Conservation (phyloP, 2,888 invertebrate genomes). For the Diadegma fenestrale region DNA sequence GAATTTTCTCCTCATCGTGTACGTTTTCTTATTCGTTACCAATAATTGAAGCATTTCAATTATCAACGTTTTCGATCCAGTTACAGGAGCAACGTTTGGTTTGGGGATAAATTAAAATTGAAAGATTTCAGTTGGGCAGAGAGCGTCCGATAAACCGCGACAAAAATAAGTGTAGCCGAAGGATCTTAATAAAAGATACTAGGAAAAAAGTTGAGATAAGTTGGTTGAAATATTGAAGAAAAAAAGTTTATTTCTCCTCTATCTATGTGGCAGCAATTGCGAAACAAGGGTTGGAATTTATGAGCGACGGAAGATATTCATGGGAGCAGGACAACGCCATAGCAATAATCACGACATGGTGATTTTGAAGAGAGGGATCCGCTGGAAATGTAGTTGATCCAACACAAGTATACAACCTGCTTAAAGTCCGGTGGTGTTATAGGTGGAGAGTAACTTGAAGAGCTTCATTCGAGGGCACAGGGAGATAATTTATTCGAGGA, state of each 20-base stretch:
- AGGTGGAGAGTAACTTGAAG: constrained; percentile 70
- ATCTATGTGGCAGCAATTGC: background rate
- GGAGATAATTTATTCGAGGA: constrained; percentile 66
- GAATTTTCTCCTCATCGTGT: too few species aligned
- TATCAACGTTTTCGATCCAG: too few species aligned
- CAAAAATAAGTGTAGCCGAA: background rate
- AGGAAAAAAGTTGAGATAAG: background rate
- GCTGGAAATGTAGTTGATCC: constrained; percentile 1
- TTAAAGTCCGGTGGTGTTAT: constrained; percentile 22
- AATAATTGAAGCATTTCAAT: too few species aligned
- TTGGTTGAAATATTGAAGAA: background rate
- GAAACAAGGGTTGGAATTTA: constrained; percentile 8
- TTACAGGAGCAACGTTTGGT: too few species aligned
- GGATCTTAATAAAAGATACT: background rate
- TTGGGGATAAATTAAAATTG: too few species aligned
- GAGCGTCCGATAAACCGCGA: too few species aligned
- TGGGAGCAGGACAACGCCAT: background rate
- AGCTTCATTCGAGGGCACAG: constrained; percentile 74
- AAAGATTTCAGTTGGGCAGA: too few species aligned
- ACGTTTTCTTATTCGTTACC: too few species aligned
- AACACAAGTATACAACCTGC: constrained; percentile 38
- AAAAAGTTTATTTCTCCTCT: background rate
- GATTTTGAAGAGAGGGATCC: constrained; percentile 9
- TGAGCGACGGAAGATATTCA: constrained; percentile 1
- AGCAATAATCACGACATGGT: constrained; percentile 14